A percentile compares a stretch with the other conserved stretches of the same genome.
phyloP scores from a whole-genome alignment of 2,113 vertebrate species.

The Limnothrissa miodon region DNA sequence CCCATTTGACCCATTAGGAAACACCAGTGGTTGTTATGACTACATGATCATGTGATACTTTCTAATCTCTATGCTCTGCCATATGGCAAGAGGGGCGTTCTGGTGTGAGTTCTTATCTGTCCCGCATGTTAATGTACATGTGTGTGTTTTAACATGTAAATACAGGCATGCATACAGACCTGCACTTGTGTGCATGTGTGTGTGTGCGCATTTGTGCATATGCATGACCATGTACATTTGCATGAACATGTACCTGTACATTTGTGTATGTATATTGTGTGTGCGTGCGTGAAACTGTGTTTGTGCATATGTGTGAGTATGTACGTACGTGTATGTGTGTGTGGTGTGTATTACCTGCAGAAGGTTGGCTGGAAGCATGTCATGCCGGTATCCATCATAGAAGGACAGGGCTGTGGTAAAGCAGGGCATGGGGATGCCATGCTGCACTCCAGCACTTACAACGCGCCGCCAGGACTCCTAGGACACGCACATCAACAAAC shows the following conservation, averaged over 20 bases:
- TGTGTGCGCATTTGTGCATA: neutral
- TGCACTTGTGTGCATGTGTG: neutral
- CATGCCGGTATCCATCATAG: conserved; percentile 92
- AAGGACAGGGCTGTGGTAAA: conserved; percentile 96
- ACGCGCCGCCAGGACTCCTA: conserved; percentile 89
- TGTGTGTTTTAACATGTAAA: neutral
- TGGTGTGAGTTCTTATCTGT: neutral
- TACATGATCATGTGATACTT: neutral
- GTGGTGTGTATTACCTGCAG: conserved; percentile 78
- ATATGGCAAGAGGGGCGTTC: conserved; percentile 26
- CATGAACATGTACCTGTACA: neutral
- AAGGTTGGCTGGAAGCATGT: conserved; percentile 88
- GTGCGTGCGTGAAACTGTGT: too few species aligned
- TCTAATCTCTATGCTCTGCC: conserved; percentile 7
- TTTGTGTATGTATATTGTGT: neutral
- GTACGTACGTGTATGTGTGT: neutral
- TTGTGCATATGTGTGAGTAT: neutral
- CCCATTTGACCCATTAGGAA: neutral
- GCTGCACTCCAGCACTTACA: conserved; percentile 84
- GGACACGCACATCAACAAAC: neutral
- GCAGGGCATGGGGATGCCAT: conserved; percentile 94
- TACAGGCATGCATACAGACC: neutral
- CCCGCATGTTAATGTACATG: neutral
- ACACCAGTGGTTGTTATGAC: neutral
- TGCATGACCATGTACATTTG: too few species aligned